A percentile compares a stretch with the other conserved stretches of the same genome.
Conservation (phyloP, 2,797 vertebrate species). For the Oophaga sylvatica region DNA sequence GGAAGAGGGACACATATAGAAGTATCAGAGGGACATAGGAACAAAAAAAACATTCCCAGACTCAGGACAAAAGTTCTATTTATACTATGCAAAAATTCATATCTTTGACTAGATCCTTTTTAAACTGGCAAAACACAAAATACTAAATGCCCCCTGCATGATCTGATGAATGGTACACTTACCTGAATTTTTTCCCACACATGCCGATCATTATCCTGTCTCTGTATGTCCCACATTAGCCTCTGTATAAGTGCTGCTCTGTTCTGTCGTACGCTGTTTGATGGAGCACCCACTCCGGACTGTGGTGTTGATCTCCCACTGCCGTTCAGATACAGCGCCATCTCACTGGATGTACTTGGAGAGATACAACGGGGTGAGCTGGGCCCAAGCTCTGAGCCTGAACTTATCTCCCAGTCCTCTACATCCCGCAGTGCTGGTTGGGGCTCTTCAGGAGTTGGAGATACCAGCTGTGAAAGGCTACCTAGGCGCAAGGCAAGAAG, state of each 20-base stretch:
- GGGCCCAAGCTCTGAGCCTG: conserved; percentile 84
- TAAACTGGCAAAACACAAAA: neutral
- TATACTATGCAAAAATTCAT: no score
- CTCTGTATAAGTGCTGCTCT: conserved; percentile 80
- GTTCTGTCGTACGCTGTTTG: conserved; percentile 38
- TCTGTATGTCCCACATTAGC: conserved; percentile 88
- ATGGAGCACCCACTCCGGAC: conserved; percentile 31
- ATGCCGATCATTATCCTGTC: conserved; percentile 84
- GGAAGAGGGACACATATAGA: no score
- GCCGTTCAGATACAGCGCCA: conserved; percentile 85
- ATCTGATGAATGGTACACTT: conserved; percentile 59
- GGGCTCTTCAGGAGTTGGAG: conserved; percentile 63
- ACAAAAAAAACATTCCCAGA: no score
- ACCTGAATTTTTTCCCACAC: conserved; percentile 96
- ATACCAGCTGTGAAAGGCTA: conserved; percentile 83
- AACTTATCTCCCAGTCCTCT: conserved; percentile 94
- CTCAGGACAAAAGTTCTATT: no score
- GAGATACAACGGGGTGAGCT: conserved; percentile 76
- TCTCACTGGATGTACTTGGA: conserved; percentile 88
- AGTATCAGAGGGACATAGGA: no score
- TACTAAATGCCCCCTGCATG: neutral
- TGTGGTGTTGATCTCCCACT: conserved; percentile 69
- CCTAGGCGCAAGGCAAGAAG: conserved; percentile 89
- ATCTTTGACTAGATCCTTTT: neutral
- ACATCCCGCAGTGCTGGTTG: conserved; percentile 82